Evolutionary conservation across 2,113 vertebrate species (phyloP), one percentile per base, ranked within the genome.

Genomic region (Tympanuchus pallidicinctus): DNA sequence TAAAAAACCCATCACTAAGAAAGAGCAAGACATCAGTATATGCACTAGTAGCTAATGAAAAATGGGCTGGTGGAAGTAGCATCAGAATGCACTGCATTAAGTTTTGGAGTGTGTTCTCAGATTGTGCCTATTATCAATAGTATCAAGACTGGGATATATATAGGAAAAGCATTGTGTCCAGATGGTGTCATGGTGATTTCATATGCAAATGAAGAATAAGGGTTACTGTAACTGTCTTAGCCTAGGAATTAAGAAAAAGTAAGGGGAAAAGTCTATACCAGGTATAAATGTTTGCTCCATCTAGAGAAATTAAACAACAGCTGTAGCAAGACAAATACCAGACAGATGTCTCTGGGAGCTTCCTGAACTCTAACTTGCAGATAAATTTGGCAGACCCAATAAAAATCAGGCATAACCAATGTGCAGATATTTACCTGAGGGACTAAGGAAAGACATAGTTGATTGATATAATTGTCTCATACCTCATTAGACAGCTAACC

Each of bases 381-480:
- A 92, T 79, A 82, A 61, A 27, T 88, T 85, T 85, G 71, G 75
- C 75, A 95, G 71, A 65, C 14, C 19, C 16, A 76, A 43, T 57
- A 93, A 94, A 94, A 89, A 61, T 85, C 38, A 82, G 63, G 43
- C 63, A 92, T 48, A 85, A 75, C 61, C 59, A 63, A 63, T 40
- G 70, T 66, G 24, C 40, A 89, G 59, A 8, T 91, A 38, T 89
- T 85, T 92, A 65, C 40, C 54, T 27, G 48, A 85, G 66, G 89
- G 73, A 69, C 38, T 82, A 82, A 82, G 54, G 84, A 86, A 91
- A 91, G 71, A 85, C 45, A 76, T 57, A 65, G 59, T 10, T 91
- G 85, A 91, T 95, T 92, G 85, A 93, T 93, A 73, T 72, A 96
- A 89, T 92, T 92, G 59, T 88, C 75, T 92, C 71, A 89, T 85